Conservation (phyloP, 2,797 vertebrate genomes). For the Coendou prehensilis region DNA sequence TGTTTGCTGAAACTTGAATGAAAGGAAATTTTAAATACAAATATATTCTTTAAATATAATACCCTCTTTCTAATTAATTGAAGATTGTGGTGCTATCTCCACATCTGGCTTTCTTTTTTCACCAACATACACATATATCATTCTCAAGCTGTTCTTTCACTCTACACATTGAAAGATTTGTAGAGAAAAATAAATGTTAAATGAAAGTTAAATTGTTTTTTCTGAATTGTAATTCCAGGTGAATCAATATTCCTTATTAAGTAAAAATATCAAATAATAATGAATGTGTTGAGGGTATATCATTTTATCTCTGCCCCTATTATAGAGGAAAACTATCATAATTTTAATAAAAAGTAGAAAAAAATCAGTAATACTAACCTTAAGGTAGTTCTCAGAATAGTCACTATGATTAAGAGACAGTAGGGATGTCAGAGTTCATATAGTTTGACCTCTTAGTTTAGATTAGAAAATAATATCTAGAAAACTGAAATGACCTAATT, state of each 20-base stretch:
- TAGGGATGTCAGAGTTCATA: background rate
- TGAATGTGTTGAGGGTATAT: background rate
- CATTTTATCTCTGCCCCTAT: background rate
- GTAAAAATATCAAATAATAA: background rate
- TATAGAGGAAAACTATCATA: background rate
- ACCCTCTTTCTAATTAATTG: background rate
- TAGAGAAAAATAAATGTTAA: slow-evolving; percentile 21
- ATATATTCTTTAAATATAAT: background rate
- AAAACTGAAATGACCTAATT: background rate
- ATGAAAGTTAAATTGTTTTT: no score
- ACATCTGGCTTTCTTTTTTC: background rate
- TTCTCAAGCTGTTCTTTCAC: slow-evolving; percentile 33
- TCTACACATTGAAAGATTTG: slow-evolving; percentile 4
- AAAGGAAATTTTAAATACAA: slow-evolving; percentile 29
- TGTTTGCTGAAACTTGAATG: slow-evolving; percentile 4
- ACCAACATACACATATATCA: background rate
- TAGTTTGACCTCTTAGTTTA: slow-evolving; percentile 27
- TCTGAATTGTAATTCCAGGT: background rate
- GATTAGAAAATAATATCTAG: slow-evolving; percentile 15
- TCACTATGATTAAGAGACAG: background rate
- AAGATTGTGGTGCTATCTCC: background rate
- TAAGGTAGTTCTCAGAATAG: slow-evolving; percentile 22
- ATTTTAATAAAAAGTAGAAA: background rate
- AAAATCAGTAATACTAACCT: background rate
- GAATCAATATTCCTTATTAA: slow-evolving; percentile 31